Percentiles rank a stretch among this genome's conserved stretches.
Conservation (phyloP, 2,888 invertebrate genomes). For the Zygothrica quintamaculata region DNA sequence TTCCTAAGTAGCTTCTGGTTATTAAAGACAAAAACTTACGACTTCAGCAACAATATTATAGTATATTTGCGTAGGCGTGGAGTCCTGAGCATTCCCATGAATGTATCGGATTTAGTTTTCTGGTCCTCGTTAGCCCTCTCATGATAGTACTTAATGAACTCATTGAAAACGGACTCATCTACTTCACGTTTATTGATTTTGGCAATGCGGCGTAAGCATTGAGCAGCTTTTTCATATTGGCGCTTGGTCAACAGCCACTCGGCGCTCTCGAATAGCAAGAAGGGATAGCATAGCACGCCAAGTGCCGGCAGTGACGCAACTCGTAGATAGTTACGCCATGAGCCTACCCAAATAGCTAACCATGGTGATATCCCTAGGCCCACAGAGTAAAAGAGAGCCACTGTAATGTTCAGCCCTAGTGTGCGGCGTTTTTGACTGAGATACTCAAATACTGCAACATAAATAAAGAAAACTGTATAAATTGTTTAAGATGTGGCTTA, state of each 20-base stretch:
- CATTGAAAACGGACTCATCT: constrained; percentile 83
- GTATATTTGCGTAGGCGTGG: constrained; percentile 86
- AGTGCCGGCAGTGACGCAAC: constrained; percentile 85
- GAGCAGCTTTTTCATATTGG: constrained; percentile 85
- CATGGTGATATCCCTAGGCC: constrained; percentile 86
- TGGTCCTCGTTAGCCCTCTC: constrained; percentile 56
- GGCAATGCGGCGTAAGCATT: constrained; percentile 86
- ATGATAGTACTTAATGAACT: constrained; percentile 82
- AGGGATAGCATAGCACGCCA: constrained; percentile 85
- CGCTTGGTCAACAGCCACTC: constrained; percentile 87
- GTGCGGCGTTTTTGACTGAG: constrained; percentile 86
- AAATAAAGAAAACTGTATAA: too few relatives aligned
- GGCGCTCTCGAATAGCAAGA: constrained; percentile 87
- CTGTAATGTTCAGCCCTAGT: constrained; percentile 86
- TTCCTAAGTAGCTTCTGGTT: neutral
- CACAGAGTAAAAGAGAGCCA: constrained; percentile 86
- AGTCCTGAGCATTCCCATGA: constrained; percentile 86
- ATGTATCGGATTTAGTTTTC: constrained; percentile 71
- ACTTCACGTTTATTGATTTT: constrained; percentile 85
- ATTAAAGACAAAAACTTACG: constrained; percentile 83
- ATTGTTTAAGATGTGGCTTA: too few relatives aligned
- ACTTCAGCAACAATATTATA: constrained; percentile 86
- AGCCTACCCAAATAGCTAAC: constrained; percentile 84
- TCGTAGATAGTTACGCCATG: constrained; percentile 86
- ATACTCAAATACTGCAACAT: constrained; percentile 86